These are phyloP conservation scores for Boloria selene DNA, from an alignment of 2,888 invertebrate species.

Conservation along the genomic window DNA sequence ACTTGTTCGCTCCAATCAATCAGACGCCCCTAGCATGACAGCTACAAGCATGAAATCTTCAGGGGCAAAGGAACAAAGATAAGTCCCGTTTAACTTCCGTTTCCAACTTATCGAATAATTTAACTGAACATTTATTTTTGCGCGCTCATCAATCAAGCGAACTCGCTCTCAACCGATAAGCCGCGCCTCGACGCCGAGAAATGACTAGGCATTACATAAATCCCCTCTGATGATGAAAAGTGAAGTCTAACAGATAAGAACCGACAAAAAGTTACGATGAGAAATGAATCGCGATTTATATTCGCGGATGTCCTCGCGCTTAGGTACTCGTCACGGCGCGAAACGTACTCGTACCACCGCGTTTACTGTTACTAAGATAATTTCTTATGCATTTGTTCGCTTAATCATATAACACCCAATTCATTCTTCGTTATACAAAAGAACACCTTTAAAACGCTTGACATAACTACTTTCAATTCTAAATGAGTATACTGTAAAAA, in stretches of 20 bases:
- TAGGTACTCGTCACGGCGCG: slow-evolving; percentile 29
- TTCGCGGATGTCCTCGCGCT: slow-evolving; percentile 60
- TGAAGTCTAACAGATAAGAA: slow-evolving; percentile 84
- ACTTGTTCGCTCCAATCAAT: slow-evolving; percentile 66
- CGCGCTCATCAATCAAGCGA: slow-evolving; percentile 83
- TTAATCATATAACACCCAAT: too few relatives aligned
- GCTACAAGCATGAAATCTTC: slow-evolving; percentile 78
- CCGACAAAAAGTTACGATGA: slow-evolving; percentile 84
- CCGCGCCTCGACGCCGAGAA: slow-evolving; percentile 83
- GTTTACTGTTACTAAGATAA: background rate
- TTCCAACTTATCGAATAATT: slow-evolving; percentile 84
- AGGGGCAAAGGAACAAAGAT: slow-evolving; percentile 80
- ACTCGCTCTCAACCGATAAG: slow-evolving; percentile 79
- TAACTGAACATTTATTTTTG: slow-evolving; percentile 84
- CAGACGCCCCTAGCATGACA: slow-evolving; percentile 69
- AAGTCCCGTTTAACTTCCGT: slow-evolving; percentile 84
- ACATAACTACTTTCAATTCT: too few relatives aligned
- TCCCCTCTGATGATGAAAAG: slow-evolving; percentile 84
- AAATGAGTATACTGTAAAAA: background rate
- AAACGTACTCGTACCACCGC: slow-evolving; percentile 22
- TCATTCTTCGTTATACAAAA: too few relatives aligned
- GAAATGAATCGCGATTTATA: slow-evolving; percentile 83
- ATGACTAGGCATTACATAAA: slow-evolving; percentile 84
- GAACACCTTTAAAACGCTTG: too few relatives aligned
- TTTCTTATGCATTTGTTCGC: background rate